Conservation (phyloP, 2,113 vertebrate genomes). For the Calidris pygmaea region DNA sequence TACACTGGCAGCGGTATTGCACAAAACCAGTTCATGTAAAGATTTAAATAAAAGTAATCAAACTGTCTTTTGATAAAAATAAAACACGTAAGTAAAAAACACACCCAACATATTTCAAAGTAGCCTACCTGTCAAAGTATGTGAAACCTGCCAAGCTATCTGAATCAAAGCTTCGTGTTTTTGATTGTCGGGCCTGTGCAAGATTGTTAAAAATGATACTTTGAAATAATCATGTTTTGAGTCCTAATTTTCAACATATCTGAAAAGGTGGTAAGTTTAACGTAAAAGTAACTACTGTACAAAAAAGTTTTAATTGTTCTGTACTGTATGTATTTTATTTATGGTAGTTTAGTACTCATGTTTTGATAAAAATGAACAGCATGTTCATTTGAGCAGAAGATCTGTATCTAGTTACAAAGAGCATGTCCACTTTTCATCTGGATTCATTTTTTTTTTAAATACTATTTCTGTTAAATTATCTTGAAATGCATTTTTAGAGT, state of each 20-base stretch:
- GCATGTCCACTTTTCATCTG: slow-evolving; percentile 65
- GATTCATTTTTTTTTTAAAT: slow-evolving; percentile 41
- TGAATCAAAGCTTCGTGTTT: slow-evolving; percentile 73
- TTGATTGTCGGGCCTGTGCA: slow-evolving; percentile 87
- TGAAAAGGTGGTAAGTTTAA: slow-evolving; percentile 85
- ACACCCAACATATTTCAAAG: slow-evolving; percentile 62
- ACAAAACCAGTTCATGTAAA: slow-evolving; percentile 74
- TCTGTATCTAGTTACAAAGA: slow-evolving; percentile 63
- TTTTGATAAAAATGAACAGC: slow-evolving; percentile 86
- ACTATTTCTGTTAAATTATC: slow-evolving; percentile 55
- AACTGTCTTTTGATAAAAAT: slow-evolving; percentile 73
- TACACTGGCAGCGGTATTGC: slow-evolving; percentile 73
- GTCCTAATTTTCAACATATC: slow-evolving; percentile 89
- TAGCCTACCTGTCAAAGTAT: slow-evolving; percentile 70
- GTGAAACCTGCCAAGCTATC: slow-evolving; percentile 74
- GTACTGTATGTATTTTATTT: slow-evolving; percentile 87
- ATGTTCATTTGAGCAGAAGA: slow-evolving; percentile 81
- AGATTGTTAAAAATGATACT: slow-evolving; percentile 85
- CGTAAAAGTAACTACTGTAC: slow-evolving; percentile 87
- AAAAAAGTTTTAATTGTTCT: slow-evolving; percentile 79
- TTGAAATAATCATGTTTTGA: slow-evolving; percentile 81
- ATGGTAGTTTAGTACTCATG: slow-evolving; percentile 86
- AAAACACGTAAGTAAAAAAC: slow-evolving; percentile 64
- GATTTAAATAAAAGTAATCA: slow-evolving; percentile 66
- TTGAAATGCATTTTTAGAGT: slow-evolving; percentile 64